phyloP scores from a whole-genome alignment of 2,888 invertebrate species.

The Tryphoninae sp. region DNA sequence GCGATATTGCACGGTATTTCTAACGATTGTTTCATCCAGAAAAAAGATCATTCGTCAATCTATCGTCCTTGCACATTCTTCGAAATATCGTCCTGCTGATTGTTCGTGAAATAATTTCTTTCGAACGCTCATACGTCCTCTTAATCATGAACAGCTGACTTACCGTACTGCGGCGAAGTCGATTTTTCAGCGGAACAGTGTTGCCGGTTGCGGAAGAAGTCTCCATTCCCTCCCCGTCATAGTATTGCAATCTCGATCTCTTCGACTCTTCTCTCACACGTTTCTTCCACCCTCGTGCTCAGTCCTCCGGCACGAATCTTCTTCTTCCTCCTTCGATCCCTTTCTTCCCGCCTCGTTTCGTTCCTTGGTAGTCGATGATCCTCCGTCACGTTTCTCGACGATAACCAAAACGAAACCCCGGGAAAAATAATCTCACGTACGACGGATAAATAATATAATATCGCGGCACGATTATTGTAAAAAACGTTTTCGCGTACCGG shows the following conservation, averaged over 20 bases:
- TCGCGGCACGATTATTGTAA: slow-evolving; percentile 39
- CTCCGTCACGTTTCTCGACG: slow-evolving; percentile 13
- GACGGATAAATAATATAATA: slow-evolving; percentile 17
- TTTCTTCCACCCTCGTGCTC: slow-evolving; percentile 33
- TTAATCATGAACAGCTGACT: slow-evolving; percentile 65
- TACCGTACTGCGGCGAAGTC: slow-evolving; percentile 74
- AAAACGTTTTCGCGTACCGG: slow-evolving; percentile 7
- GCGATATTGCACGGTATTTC: slow-evolving; percentile 7
- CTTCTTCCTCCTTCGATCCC: background rate
- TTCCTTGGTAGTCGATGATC: slow-evolving; percentile 12
- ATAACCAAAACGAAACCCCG: slow-evolving; percentile 28
- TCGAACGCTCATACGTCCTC: background rate
- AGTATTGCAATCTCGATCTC: slow-evolving; percentile 64
- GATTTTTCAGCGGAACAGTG: slow-evolving; percentile 71
- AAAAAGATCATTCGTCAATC: background rate
- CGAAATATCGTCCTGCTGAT: background rate
- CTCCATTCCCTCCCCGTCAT: slow-evolving; percentile 74
- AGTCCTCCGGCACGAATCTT: background rate
- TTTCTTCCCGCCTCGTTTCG: slow-evolving; percentile 23
- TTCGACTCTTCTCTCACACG: background rate
- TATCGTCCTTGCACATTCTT: background rate
- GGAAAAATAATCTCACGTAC: slow-evolving; percentile 36
- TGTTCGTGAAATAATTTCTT: background rate
- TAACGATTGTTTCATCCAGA: background rate
- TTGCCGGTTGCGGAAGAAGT: slow-evolving; percentile 71